These are phyloP conservation scores for Euphydryas editha DNA, from an alignment of 2,888 invertebrate genomes.

Conservation along the genomic window DNA sequence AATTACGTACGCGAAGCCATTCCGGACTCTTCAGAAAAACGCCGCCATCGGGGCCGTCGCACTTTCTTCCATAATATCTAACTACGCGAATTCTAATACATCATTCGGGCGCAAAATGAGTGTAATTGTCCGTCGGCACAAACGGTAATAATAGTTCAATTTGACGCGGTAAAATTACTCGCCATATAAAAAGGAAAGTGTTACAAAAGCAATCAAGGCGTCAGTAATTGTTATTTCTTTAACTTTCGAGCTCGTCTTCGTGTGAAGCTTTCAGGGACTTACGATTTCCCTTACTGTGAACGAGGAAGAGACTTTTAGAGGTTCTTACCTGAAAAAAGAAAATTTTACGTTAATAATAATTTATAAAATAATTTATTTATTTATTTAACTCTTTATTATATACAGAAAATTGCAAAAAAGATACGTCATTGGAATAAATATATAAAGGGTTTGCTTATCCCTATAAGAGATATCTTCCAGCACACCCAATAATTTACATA, in stretches of 20 bases:
- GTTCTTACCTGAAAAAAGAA: slow-evolving; percentile 7
- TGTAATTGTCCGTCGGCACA: slow-evolving; percentile 29
- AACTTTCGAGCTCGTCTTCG: background rate
- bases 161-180: slow-evolving; percentile 21
- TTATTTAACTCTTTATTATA: too few species aligned
- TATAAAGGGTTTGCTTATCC: too few species aligned
- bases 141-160: slow-evolving; percentile 33
- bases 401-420: too few species aligned
- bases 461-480: too few species aligned
- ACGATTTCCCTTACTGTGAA: background rate
- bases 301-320: background rate
- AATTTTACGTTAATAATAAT: background rate
- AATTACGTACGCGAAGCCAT: background rate
- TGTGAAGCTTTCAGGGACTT: background rate
- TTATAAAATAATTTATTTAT: too few species aligned
- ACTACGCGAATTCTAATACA: slow-evolving; percentile 25
- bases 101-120: slow-evolving; percentile 29
- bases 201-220: slow-evolving; percentile 18
- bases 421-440: too few species aligned
- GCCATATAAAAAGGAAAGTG: slow-evolving; percentile 31
- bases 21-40: background rate
- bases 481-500: too few species aligned
- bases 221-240: slow-evolving; percentile 7
- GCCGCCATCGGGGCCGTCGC: background rate
- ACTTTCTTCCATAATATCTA: slow-evolving; percentile 25